Evolutionary conservation across 2,888 invertebrate genomes (phyloP), one percentile per base, ranked within the genome.

Genomic region (Rhodophaea formosa): DNA sequence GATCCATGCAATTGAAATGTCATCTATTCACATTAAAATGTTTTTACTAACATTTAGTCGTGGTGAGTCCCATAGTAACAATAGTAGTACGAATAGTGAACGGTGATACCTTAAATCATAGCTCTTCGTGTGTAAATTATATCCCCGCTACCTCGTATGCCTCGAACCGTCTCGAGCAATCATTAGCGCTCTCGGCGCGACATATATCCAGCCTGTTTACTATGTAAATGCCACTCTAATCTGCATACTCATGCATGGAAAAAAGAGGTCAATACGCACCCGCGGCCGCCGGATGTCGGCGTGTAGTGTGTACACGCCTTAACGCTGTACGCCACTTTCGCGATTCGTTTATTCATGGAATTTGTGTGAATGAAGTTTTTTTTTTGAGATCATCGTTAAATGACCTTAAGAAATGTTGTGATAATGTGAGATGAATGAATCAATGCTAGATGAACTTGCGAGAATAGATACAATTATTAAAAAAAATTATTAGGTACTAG

Each of bases 121-220:
- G 2, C 23, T 23, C 23, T 5, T 23, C 3, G 23, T 23, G 5
- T 23, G 3, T 23, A 23, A 23, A 8, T 32, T 30, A 32, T 8
- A 10, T 30, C 3, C 39, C 42, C 63, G 64, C 65, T 62, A n/a
- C n/a, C 44, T 56, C 62, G 53, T 44, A 12, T 70, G 6, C 6
- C 56, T 69, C 70, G 45, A 7, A 59, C 65, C 58, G 29, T 59
- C 65, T 52, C 59, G 46, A 58, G 39, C 66, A 67, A 72, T 73
- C 72, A 75, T 74, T 75, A 75, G 62, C 70, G 75, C 78, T 74
- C 59, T 71, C 70, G 71, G 69, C 67, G 71, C 70, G 74, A 73
- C 75, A 73, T 69, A 63, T 60, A 67, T 64, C 62, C 63, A 66
- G 61, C 64, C 63, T 64, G 65, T 66, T 60, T 63, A 68, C 71